These are phyloP conservation scores for Oncorhynchus mykiss DNA, from an alignment of 2,113 vertebrate genomes.

Conservation along the genomic window DNA sequence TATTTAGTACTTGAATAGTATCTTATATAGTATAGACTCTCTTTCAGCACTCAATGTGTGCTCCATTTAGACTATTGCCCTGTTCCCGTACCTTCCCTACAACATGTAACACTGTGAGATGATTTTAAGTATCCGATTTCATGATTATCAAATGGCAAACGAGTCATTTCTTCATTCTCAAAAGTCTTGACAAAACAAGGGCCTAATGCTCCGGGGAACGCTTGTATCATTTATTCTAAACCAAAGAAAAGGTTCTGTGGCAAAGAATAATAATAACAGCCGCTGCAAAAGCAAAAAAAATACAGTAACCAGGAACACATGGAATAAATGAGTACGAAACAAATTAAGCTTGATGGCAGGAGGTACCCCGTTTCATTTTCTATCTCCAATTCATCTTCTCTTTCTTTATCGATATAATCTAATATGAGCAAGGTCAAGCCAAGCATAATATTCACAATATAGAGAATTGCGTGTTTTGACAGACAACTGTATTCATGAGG, in stretches of 20 bases:
- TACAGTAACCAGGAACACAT: constrained; percentile 64
- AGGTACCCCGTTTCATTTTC: constrained; percentile 56
- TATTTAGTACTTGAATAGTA: not conserved
- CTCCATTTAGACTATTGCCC: too few relatives aligned
- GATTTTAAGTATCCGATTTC: constrained; percentile 22
- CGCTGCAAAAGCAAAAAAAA: constrained; percentile 41
- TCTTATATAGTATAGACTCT: too few relatives aligned
- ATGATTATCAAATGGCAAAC: not conserved
- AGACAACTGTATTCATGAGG: constrained; percentile 50
- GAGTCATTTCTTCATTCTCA: not conserved
- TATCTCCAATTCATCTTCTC: constrained; percentile 61
- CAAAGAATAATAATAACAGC: constrained; percentile 51
- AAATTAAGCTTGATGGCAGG: constrained; percentile 59
- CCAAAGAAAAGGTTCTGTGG: constrained; percentile 24
- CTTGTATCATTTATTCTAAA: not conserved
- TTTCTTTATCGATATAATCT: constrained; percentile 63
- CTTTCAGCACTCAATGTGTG: too few relatives aligned
- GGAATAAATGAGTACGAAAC: constrained; percentile 61
- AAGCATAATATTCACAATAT: constrained; percentile 47
- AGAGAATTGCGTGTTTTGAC: constrained; percentile 50
- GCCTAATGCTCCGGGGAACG: not conserved
- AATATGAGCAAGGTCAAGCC: constrained; percentile 50
- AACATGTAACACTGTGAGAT: constrained; percentile 17
- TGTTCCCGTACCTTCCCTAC: not conserved
- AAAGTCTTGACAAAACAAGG: not conserved